These are phyloP conservation scores for Aphaenogaster ashmeadi DNA, from an alignment of 1,140 invertebrate species.

Conservation along the genomic window DNA sequence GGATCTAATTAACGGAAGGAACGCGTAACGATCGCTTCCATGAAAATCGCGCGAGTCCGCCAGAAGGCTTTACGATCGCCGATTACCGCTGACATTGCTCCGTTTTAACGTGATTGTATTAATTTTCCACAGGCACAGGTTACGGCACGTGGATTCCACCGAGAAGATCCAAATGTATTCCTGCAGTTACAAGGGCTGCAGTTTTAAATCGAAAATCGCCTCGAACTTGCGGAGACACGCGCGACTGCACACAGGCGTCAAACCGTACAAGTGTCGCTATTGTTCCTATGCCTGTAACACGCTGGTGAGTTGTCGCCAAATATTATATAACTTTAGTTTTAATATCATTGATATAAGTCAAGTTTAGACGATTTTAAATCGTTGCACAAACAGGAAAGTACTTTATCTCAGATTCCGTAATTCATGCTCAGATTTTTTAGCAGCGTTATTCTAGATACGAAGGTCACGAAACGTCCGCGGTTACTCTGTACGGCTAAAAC, in stretches of 20 bases:
- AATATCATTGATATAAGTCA: background rate
- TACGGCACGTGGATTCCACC: slow-evolving; percentile 75
- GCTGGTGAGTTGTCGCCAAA: slow-evolving; percentile 87
- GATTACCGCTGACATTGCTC: slow-evolving; percentile 25
- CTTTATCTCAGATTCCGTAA: background rate
- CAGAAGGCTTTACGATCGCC: slow-evolving; percentile 14
- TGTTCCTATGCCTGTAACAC: slow-evolving; percentile 93
- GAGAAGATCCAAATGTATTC: slow-evolving; percentile 59
- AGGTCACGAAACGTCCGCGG: background rate
- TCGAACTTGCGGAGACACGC: slow-evolving; percentile 93
- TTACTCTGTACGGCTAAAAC: background rate
- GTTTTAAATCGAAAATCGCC: slow-evolving; percentile 90
- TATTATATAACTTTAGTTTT: too few relatives aligned
- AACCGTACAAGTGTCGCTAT: slow-evolving; percentile 95
- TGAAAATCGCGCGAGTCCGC: slow-evolving; percentile 35
- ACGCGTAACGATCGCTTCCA: slow-evolving; percentile 24
- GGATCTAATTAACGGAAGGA: slow-evolving; percentile 55
- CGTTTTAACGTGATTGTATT: slow-evolving; percentile 22
- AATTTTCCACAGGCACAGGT: slow-evolving; percentile 80
- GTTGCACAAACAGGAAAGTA: too few relatives aligned
- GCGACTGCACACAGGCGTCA: slow-evolving; percentile 92
- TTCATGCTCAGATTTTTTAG: background rate
- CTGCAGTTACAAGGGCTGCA: slow-evolving; percentile 86
- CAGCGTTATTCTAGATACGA: background rate
- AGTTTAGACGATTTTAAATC: background rate